Percentiles rank a stretch among this genome's conserved stretches.
Evolutionary conservation across 2,888 invertebrate genomes (phyloP).

Genomic region (Sesia bembeciformis): DNA sequence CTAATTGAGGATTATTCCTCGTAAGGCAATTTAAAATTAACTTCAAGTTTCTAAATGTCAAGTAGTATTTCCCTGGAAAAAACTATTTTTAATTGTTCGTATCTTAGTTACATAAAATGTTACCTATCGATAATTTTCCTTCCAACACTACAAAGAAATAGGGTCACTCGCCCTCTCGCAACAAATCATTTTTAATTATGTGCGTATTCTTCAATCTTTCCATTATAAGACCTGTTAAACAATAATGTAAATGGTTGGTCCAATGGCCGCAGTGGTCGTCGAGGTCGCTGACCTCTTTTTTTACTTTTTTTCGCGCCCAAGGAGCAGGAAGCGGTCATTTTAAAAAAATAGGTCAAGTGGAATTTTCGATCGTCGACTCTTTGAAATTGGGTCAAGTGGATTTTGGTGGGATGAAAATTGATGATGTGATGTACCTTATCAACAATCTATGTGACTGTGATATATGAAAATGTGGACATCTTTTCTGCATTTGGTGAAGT

Average conservation of each 20-base stretch:
- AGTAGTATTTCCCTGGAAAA: too few relatives aligned
- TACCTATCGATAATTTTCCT: constrained; percentile 9
- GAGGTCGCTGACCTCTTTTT: constrained; percentile 46
- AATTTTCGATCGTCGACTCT: constrained; percentile 26
- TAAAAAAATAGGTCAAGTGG: constrained; percentile 52
- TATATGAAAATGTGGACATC: not conserved
- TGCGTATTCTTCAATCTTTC: constrained; percentile 60
- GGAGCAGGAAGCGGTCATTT: constrained; percentile 30
- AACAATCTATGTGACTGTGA: constrained; percentile 37
- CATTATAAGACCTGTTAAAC: constrained; percentile 44
- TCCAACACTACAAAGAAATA: constrained; percentile 47
- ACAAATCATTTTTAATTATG: constrained; percentile 72
- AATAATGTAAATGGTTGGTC: constrained; percentile 34
- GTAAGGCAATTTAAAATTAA: too few relatives aligned
- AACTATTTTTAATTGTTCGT: too few relatives aligned
- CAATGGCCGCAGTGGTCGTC: constrained; percentile 12
- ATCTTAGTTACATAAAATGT: not conserved
- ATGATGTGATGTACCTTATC: constrained; percentile 26
- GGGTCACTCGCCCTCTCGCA: constrained; percentile 62
- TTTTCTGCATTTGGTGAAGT: too few relatives aligned
- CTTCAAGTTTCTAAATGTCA: too few relatives aligned
- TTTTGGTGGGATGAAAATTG: constrained; percentile 34
- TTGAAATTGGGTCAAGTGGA: constrained; percentile 48
- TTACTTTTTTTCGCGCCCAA: constrained; percentile 33
- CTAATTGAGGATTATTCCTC: too few relatives aligned